phyloP scores from a whole-genome alignment of 2,113 vertebrate species.

The Epinephelus fuscoguttatus region DNA sequence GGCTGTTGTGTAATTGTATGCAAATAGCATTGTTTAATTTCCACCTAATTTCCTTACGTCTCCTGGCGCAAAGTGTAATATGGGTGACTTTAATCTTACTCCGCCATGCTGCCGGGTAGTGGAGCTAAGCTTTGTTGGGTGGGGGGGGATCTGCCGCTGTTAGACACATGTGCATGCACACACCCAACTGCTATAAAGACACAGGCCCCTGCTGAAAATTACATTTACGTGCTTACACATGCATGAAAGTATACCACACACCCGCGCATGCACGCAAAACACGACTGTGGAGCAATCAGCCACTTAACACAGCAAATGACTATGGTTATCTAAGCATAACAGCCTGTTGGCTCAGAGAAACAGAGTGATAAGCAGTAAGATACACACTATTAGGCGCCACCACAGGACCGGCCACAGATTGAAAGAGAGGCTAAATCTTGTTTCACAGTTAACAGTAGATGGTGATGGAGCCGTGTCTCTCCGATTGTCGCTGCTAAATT shows the following conservation, averaged over 20 bases:
- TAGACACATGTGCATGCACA: slow-evolving; percentile 29
- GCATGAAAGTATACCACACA: slow-evolving; percentile 46
- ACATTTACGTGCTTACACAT: slow-evolving; percentile 42
- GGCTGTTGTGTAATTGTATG: slow-evolving; percentile 72
- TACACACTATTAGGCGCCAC: slow-evolving; percentile 67
- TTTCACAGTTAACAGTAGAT: slow-evolving; percentile 68
- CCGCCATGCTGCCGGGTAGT: slow-evolving; percentile 54
- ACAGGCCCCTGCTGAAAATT: slow-evolving; percentile 19
- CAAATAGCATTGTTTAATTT: slow-evolving; percentile 79
- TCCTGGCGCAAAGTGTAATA: slow-evolving; percentile 63
- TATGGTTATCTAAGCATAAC: slow-evolving; percentile 76
- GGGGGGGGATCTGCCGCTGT: neutral
- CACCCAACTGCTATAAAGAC: slow-evolving; percentile 13
- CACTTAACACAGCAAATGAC: slow-evolving; percentile 75
- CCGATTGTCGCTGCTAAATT: slow-evolving; percentile 38
- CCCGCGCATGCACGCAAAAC: slow-evolving; percentile 22
- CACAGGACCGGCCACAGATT: slow-evolving; percentile 53
- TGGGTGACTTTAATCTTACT: slow-evolving; percentile 73
- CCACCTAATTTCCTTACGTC: slow-evolving; percentile 70
- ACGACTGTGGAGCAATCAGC: slow-evolving; percentile 65
- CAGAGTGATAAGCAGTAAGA: slow-evolving; percentile 67
- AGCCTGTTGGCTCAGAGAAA: slow-evolving; percentile 75
- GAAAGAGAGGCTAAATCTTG: slow-evolving; percentile 64
- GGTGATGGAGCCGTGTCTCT: slow-evolving; percentile 38
- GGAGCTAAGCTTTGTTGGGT: slow-evolving; percentile 51